Base-by-base conservation (phyloP, 2,113 vertebrate species). In the Boleophthalmus pectinirostris region DNA sequence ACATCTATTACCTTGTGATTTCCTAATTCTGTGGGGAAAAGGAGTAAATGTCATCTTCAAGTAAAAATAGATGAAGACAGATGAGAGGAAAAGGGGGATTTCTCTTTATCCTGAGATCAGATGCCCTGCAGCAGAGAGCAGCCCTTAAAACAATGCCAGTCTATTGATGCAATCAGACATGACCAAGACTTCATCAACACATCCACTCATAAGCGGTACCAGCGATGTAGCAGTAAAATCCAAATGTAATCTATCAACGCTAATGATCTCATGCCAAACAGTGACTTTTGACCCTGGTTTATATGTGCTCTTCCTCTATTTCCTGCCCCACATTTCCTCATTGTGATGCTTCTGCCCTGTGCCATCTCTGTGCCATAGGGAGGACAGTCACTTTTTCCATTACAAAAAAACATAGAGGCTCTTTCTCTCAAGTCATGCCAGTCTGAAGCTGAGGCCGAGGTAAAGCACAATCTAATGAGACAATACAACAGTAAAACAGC, bases 131-230 rank as follows among this genome's bases (percentile, higher is more conserved):
- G 84, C 70, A 70, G 70, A 5, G 78, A 70, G 18, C 58, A 73
- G 63, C 46, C 47, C 68, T 70, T 81, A 68, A 84, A 88, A 90
- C 88, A 93, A 91, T 86, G 70, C 75, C 80, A 46, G 77, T 53
- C 80, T 88, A 74, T 89, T 90, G 80, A 88, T 76, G 46, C 33
- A 65, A 79, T 88, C 74, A 64, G 82, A 25, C 65, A 74, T 81
- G 64, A 84, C 75, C 1, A 60, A 66, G 46, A 29, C 58, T 75
- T 77, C 68, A 71, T 82, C 69, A 47, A 47, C 43, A 43, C 57
- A 70, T 78, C 84, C 35, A 81, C 56, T 82, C 80, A 81, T 68
- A 35, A 83, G 24, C 70, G 82, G 10, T 35, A 64, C 20, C 5
- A 20, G 29, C 0, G 29, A 43, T 13, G 3, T 11, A 49, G 73